A percentile compares a stretch with the other conserved stretches of the same genome.
Conservation (phyloP, 2,797 vertebrate genomes). For the Pangasius krempfi region DNA sequence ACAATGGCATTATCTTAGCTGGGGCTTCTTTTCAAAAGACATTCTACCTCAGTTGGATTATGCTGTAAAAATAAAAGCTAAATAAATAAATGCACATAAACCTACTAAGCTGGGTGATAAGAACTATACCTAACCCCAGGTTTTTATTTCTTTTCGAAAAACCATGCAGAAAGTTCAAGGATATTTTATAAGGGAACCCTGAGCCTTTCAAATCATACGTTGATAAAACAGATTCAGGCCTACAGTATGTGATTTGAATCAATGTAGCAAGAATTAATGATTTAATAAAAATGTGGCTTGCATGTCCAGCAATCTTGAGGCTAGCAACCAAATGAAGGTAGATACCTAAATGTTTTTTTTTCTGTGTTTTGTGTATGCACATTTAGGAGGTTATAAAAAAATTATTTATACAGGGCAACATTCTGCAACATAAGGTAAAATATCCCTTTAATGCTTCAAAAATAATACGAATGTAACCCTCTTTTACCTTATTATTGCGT, state of each 20-base stretch:
- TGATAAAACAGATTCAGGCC: not conserved
- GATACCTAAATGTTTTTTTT: not conserved
- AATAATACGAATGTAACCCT: not conserved
- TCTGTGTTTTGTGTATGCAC: not conserved
- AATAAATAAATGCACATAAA: not conserved
- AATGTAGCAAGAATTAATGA: not conserved
- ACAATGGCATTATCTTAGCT: not conserved
- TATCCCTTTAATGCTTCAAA: not conserved
- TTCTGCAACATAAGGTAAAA: not conserved
- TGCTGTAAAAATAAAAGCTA: not conserved
- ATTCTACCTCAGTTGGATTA: not conserved
- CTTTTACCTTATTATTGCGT: not conserved
- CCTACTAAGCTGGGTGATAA: not conserved
- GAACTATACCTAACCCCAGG: not conserved
- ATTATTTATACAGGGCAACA: not conserved
- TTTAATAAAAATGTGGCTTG: not conserved
- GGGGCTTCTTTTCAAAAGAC: not conserved
- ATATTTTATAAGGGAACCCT: not conserved
- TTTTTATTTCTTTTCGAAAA: not conserved
- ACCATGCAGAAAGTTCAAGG: not conserved
- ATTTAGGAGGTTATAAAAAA: not conserved
- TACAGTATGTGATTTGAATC: not conserved
- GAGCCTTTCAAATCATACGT: not conserved
- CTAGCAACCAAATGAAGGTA: not conserved
- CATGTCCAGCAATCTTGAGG: not conserved